Percentiles rank a stretch among this genome's conserved stretches.
These are phyloP conservation scores for Grantiella picta DNA, from an alignment of 2,113 vertebrate species.

Conservation along the genomic window DNA sequence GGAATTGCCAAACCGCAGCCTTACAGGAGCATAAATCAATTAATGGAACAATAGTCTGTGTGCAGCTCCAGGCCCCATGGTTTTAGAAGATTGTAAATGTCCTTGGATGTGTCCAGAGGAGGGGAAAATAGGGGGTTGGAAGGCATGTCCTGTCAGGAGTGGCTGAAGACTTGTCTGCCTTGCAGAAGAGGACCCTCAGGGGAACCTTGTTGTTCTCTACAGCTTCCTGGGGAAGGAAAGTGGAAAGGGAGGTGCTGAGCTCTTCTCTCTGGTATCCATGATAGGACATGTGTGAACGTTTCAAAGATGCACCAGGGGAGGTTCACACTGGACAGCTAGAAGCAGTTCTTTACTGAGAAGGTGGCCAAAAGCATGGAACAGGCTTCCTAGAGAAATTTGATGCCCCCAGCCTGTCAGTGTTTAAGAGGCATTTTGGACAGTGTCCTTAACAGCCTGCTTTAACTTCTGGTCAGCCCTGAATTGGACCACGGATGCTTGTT, in stretches of 20 bases:
- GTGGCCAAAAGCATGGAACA: neutral
- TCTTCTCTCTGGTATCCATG: neutral
- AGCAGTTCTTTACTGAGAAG: neutral
- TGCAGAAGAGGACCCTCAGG: neutral
- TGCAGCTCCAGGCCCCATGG: fast-evolving
- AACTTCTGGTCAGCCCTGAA: neutral
- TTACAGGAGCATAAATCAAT: neutral
- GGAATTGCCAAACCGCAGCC: neutral
- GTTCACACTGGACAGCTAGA: neutral
- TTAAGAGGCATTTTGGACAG: neutral
- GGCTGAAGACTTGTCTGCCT: neutral
- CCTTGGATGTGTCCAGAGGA: neutral
- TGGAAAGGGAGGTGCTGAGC: neutral
- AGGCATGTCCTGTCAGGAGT: neutral
- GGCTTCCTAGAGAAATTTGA: neutral
- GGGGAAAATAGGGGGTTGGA: neutral
- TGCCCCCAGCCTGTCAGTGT: neutral
- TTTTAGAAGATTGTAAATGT: neutral
- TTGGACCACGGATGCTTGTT: fast-evolving
- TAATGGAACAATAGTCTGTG: neutral
- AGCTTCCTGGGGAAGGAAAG: neutral
- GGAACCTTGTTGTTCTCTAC: neutral
- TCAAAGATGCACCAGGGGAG: neutral
- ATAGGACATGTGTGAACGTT: fast-evolving
- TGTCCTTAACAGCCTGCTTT: neutral